Evolutionary conservation across 2,888 invertebrate genomes (phyloP), one percentile per base, ranked within the genome.

Genomic region (Neoitamus cyanurus): DNA sequence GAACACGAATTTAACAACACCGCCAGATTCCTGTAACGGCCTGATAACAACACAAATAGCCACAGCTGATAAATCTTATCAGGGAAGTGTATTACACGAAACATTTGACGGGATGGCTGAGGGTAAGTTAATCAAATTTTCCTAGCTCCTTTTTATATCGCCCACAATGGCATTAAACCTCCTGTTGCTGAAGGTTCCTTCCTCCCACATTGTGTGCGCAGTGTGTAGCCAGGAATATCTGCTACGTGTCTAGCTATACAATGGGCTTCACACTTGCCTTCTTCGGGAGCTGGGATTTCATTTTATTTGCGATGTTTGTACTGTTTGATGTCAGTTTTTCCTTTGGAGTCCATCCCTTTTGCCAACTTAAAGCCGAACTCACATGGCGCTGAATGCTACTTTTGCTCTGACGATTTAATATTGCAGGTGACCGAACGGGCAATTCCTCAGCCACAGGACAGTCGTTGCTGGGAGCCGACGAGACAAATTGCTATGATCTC

Each of bases 31-130:
- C 84, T 91, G 89, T 87, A 90, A 89, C 88, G 89, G 90, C 87
- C 87, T 91, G 84, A 87, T 91, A 87, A 83, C 37, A 70, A 85
- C 84, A 75, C 90, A 69, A 88, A 89, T 86, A 87, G 89, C 85
- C 88, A 90, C 88, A 86, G 83, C 75, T 69, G 87, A 86, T 87
- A 87, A 85, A 90, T 87, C 88, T 88, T 87, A 88, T 90, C 87
- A 89, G 89, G 88, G 90, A 89, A 91, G 90, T 86, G 85, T 90
- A 87, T 87, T 91, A 88, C 89, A 90, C 88, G 91, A 90, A 87
- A 88, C 90, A 87, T 90, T 89, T 89, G 90, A 90, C 90, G 90
- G 89, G 87, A 91, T 91, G 91, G 91, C 91, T 84, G 91, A 91
- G 87, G 91, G 91, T 91, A 84, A 87, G 86, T 86, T 83, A 82